Evolutionary conservation across 1,140 invertebrate genomes (phyloP).

Genomic region (Heliconius hermathena): DNA sequence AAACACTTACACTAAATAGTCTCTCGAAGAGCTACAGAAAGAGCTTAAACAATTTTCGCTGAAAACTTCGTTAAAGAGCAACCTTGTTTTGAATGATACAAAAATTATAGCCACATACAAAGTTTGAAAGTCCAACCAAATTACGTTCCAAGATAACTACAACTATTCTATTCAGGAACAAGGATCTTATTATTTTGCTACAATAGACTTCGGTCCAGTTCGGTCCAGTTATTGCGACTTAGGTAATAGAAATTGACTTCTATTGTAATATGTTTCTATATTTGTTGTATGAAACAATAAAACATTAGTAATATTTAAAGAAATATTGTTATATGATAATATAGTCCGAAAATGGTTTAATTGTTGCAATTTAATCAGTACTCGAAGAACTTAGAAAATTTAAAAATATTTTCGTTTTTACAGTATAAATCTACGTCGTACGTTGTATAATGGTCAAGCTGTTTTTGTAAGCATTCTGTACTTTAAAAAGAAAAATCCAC

Average conservation of each 20-base stretch:
- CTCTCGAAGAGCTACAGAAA: no score
- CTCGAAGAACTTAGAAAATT: no score
- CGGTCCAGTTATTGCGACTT: conserved; percentile 19
- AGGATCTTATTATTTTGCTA: conserved; percentile 29
- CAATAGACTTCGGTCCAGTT: conserved; percentile 27
- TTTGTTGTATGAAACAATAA: background rate
- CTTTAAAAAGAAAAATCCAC: no score
- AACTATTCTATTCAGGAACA: conserved; percentile 25
- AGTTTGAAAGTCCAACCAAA: conserved; percentile 2
- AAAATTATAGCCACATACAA: background rate
- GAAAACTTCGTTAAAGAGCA: no score
- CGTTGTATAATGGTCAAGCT: no score
- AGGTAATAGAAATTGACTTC: conserved; percentile 17
- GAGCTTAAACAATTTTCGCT: no score
- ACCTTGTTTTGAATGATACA: background rate
- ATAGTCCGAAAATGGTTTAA: background rate
- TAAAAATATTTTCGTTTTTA: no score
- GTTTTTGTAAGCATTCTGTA: no score
- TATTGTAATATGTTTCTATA: background rate
- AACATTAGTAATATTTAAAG: background rate
- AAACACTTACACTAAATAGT: no score
- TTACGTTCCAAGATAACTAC: conserved; percentile 27
- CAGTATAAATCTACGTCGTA: no score
- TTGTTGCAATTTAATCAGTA: background rate
- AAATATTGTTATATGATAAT: background rate